A percentile compares a stretch with the other conserved stretches of the same genome.
These are phyloP conservation scores for Dysidea cf. avara DNA, from an alignment of 37 sponge, comb jelly and placozoan genomes.

Conservation along the genomic window DNA sequence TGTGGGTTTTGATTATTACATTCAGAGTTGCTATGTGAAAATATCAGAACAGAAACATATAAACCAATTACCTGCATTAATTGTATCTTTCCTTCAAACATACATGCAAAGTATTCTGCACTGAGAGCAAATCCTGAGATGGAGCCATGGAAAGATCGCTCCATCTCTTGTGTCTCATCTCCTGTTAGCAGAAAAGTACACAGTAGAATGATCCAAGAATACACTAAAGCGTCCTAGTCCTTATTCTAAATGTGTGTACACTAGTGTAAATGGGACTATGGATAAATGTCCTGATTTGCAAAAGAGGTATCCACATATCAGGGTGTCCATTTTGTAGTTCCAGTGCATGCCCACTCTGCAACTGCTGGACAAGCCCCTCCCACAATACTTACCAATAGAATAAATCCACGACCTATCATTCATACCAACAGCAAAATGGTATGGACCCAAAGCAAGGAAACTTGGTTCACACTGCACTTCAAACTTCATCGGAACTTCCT, in stretches of 20 bases:
- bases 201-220: too few relatives aligned
- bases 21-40: too few relatives aligned
- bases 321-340: too few relatives aligned
- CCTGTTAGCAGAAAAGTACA: background rate
- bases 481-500: conserved; percentile 62
- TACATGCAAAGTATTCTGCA: conserved; percentile 82
- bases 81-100: conserved; percentile 79
- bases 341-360: too few relatives aligned
- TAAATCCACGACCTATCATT: conserved; percentile 95
- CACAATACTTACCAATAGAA: conserved; percentile 52
- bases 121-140: conserved; percentile 67
- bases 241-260: too few relatives aligned
- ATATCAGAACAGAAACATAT: too few relatives aligned
- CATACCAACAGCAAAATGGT: conserved; percentile 92
- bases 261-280: too few relatives aligned
- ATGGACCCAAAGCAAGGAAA: conserved; percentile 84
- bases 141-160: conserved; percentile 80
- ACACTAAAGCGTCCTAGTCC: too few relatives aligned
- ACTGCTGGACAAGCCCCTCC: conserved; percentile 6
- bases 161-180: conserved; percentile 35
- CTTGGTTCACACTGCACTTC: conserved; percentile 72
- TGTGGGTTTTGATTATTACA: too few relatives aligned
- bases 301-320: too few relatives aligned
- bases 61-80: conserved; percentile 85
- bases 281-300: too few relatives aligned